Conservation (phyloP, 2,888 invertebrate species). For the Melipona bicolor region DNA sequence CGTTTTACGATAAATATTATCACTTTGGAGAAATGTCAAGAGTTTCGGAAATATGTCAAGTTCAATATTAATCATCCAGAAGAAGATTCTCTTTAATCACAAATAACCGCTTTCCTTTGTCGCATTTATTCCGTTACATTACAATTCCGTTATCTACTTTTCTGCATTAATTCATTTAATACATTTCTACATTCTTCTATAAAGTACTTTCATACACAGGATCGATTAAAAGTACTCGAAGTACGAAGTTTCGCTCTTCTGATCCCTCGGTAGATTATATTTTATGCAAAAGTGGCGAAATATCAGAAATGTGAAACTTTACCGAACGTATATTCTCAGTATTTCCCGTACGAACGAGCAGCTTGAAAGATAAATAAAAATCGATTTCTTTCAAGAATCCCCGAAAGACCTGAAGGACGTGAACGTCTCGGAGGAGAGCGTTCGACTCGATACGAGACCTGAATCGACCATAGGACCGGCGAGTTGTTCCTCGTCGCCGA, state of each 20-base stretch:
- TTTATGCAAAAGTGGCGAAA: neutral
- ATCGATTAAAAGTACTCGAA: neutral
- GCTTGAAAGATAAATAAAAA: constrained; percentile 1
- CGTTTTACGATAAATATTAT: too few species aligned
- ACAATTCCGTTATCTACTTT: neutral
- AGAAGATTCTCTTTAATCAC: too few species aligned
- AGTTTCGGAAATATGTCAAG: neutral
- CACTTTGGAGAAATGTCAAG: too few species aligned
- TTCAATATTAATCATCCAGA: neutral
- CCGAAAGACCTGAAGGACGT: constrained; percentile 67
- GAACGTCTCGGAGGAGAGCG: constrained; percentile 66
- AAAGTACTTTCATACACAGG: neutral
- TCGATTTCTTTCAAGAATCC: constrained; percentile 58
- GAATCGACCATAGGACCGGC: constrained; percentile 72
- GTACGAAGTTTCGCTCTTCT: neutral
- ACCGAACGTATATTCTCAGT: too few species aligned
- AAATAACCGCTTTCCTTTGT: too few species aligned
- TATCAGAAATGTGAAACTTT: neutral
- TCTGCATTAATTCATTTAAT: neutral
- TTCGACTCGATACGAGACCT: constrained; percentile 74
- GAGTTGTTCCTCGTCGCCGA: constrained; percentile 77
- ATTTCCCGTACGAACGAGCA: neutral
- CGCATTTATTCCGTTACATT: too few species aligned
- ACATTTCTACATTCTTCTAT: neutral
- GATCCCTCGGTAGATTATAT: neutral